A percentile compares a stretch with the other conserved stretches of the same genome.
Conservation (phyloP, 2,797 vertebrate species). For the Setipinna tenuifilis region DNA sequence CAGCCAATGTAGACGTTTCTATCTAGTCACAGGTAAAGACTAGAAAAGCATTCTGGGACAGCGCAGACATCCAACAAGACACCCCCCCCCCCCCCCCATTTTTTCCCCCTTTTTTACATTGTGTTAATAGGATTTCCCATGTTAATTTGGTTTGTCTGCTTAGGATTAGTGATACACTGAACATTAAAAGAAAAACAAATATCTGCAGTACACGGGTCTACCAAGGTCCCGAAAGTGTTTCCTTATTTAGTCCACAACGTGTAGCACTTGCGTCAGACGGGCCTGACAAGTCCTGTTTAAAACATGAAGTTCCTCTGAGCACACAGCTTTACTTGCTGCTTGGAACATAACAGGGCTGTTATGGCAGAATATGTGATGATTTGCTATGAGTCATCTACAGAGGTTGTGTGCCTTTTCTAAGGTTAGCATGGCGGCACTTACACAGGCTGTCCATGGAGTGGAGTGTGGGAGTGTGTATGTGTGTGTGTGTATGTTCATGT, state of each 20-base stretch:
- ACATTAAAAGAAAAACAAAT: not conserved
- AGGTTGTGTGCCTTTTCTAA: not conserved
- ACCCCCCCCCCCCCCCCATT: too few relatives aligned
- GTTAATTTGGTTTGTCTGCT: conserved; percentile 5
- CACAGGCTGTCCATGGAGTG: not conserved
- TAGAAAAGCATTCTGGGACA: too few relatives aligned
- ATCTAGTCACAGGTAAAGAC: not conserved
- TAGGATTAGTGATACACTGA: not conserved
- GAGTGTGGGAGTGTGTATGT: too few relatives aligned
- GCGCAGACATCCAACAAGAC: too few relatives aligned
- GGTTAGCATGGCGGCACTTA: not conserved
- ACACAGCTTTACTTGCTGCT: not conserved
- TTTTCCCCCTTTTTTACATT: too few relatives aligned
- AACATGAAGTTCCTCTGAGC: too few relatives aligned
- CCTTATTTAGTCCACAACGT: not conserved
- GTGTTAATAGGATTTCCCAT: too few relatives aligned
- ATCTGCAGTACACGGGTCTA: not conserved
- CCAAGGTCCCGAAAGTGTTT: not conserved
- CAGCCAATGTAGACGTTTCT: not conserved
- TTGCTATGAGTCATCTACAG: not conserved
- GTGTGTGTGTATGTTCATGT: not conserved
- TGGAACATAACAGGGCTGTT: not conserved
- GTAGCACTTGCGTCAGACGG: not conserved
- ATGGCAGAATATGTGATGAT: not conserved
- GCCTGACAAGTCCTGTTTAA: not conserved